Evolutionary conservation across 2,113 vertebrate genomes (phyloP).

Genomic region (Heterotis niloticus): DNA sequence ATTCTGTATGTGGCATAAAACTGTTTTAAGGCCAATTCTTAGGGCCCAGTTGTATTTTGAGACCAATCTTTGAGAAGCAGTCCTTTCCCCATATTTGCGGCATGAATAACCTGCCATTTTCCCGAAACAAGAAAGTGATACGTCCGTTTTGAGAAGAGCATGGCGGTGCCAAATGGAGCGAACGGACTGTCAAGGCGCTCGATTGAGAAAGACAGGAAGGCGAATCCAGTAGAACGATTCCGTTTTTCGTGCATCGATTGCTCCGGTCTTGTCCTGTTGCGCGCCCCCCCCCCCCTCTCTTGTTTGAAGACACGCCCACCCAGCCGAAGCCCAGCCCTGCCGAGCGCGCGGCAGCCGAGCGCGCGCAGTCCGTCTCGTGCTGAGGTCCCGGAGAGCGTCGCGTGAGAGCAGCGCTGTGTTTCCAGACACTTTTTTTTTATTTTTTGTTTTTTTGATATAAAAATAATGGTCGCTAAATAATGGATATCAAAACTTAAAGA

Average conservation of each 20-base stretch:
- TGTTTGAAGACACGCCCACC: conserved; percentile 32
- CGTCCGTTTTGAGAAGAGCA: too few relatives aligned
- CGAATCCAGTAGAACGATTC: conserved; percentile 55
- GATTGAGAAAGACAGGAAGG: conserved; percentile 39
- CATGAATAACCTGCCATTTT: too few relatives aligned
- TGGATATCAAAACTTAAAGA: conserved; percentile 49
- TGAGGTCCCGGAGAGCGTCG: conserved; percentile 58
- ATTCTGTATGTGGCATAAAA: neutral
- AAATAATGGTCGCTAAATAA: conserved; percentile 44
- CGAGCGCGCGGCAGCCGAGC: conserved; percentile 12
- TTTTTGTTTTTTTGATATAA: too few relatives aligned
- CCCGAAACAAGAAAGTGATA: too few relatives aligned
- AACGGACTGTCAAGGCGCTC: conserved; percentile 15
- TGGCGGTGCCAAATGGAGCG: too few relatives aligned
- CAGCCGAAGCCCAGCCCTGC: conserved; percentile 41
- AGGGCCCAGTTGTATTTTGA: neutral
- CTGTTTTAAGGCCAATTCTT: too few relatives aligned
- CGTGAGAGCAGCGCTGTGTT: conserved; percentile 55
- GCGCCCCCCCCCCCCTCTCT: conserved; percentile 48
- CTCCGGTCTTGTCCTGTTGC: conserved; percentile 64
- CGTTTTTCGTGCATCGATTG: conserved; percentile 66
- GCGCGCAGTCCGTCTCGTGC: conserved; percentile 55
- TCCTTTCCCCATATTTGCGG: too few relatives aligned
- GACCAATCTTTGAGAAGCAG: neutral
- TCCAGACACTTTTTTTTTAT: conserved; percentile 49